A percentile compares a stretch with the other conserved stretches of the same genome.
Evolutionary conservation across 1,140 invertebrate species (phyloP).

Genomic region (Macrobrachium nipponense): DNA sequence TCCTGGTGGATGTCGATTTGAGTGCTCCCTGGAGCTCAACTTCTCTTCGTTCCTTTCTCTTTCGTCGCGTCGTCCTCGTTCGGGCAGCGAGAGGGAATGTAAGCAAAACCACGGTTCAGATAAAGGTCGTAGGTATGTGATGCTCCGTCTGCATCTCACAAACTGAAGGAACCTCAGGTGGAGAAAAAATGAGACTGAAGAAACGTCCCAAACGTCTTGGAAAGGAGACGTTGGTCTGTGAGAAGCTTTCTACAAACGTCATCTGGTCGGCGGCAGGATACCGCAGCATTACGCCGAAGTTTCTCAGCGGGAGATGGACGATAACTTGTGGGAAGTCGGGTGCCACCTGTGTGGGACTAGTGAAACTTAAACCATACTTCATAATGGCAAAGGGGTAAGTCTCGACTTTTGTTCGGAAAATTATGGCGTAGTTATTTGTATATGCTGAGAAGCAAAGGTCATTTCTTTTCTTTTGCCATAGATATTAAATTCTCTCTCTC

Average conservation of each 20-base stretch:
- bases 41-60: too few species aligned
- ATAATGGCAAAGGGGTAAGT: neutral
- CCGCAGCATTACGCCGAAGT: constrained; percentile 10
- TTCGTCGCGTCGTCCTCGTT: too few species aligned
- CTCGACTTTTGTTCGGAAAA: neutral
- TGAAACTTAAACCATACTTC: too few species aligned
- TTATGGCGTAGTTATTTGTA: too few species aligned
- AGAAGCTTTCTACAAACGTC: neutral
- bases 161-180: too few species aligned
- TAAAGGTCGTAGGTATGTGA: too few species aligned
- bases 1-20: too few species aligned
- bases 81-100: too few species aligned
- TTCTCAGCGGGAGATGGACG: neutral
- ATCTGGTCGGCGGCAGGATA: constrained; percentile 25
- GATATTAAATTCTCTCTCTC: constrained; percentile 4
- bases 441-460: too few species aligned
- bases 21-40: too few species aligned
- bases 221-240: neutral
- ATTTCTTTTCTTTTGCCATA: neutral
- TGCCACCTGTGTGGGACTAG: constrained; percentile 30
- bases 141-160: too few species aligned
- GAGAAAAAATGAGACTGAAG: neutral
- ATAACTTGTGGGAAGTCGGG: constrained; percentile 2
- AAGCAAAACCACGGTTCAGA: too few species aligned
- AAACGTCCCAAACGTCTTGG: neutral